Evolutionary conservation across 2,797 vertebrate genomes (phyloP).

Genomic region (Potorous gilbertii): DNA sequence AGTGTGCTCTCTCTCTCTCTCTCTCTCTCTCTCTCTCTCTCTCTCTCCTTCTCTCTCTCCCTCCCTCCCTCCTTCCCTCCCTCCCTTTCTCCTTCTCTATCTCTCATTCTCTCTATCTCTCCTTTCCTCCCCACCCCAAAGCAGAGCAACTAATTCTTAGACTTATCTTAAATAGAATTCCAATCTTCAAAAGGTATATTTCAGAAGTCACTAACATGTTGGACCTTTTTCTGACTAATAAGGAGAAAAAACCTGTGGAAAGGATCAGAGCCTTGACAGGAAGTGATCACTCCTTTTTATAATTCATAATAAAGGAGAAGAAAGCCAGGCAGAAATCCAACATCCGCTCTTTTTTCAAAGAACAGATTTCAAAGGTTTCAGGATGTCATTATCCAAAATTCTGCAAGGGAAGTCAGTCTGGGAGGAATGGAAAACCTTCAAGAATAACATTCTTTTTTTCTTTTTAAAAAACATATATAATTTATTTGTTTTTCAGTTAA

Average conservation of each 20-base stretch:
- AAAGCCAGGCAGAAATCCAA: not conserved
- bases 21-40: too few relatives aligned
- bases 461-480: too few relatives aligned
- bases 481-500: too few relatives aligned
- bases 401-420: not conserved
- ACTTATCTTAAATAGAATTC: not conserved
- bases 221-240: not conserved
- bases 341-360: not conserved
- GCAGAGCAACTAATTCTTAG: not conserved
- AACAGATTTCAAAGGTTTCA: not conserved
- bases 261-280: not conserved
- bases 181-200: not conserved
- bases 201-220: not conserved
- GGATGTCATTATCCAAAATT: not conserved
- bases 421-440: not conserved
- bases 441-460: not conserved
- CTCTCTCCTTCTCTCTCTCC: too few relatives aligned
- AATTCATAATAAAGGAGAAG: not conserved
- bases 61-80: too few relatives aligned
- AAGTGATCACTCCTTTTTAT: not conserved
- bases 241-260: not conserved
- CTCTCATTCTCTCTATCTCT: too few relatives aligned
- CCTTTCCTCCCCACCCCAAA: not conserved
- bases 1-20: not conserved
- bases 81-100: too few relatives aligned